A percentile compares a stretch with the other conserved stretches of the same genome.
Evolutionary conservation across 2,888 invertebrate species (phyloP).

Genomic region (Pachliopta kotzebuea): DNA sequence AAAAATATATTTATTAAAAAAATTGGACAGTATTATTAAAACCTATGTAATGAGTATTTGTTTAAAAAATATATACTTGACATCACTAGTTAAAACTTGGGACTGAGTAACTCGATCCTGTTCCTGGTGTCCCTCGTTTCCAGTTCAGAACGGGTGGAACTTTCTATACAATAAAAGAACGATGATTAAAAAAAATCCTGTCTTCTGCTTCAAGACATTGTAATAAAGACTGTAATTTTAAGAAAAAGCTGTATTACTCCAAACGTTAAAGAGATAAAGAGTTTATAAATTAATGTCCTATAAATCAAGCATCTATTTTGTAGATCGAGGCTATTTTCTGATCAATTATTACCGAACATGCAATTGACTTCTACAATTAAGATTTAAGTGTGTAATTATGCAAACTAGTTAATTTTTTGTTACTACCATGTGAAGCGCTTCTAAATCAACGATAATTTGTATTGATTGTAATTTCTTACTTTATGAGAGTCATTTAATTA

Average conservation of each 20-base stretch:
- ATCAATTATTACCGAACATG: not conserved
- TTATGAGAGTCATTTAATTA: not conserved
- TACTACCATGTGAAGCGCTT: slow-evolving; percentile 6
- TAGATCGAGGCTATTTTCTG: too few relatives aligned
- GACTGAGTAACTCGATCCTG: slow-evolving; percentile 19
- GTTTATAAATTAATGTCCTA: too few relatives aligned
- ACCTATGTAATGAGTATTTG: too few relatives aligned
- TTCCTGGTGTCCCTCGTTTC: slow-evolving; percentile 12
- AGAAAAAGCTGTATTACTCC: too few relatives aligned
- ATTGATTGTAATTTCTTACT: not conserved
- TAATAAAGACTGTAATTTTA: not conserved
- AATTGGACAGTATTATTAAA: too few relatives aligned
- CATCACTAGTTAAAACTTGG: slow-evolving; percentile 18
- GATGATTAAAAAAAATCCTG: not conserved
- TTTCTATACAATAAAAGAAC: not conserved
- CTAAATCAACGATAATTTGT: slow-evolving; percentile 9
- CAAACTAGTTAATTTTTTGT: not conserved
- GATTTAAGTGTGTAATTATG: not conserved
- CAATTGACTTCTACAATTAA: not conserved
- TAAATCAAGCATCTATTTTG: too few relatives aligned
- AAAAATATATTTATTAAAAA: too few relatives aligned
- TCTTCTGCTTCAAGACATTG: not conserved
- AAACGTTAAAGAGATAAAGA: too few relatives aligned
- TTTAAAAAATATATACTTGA: not conserved
- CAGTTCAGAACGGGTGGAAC: slow-evolving; percentile 3